Conservation (phyloP, 1,140 invertebrate genomes). For the Drosophila chauvacae region DNA sequence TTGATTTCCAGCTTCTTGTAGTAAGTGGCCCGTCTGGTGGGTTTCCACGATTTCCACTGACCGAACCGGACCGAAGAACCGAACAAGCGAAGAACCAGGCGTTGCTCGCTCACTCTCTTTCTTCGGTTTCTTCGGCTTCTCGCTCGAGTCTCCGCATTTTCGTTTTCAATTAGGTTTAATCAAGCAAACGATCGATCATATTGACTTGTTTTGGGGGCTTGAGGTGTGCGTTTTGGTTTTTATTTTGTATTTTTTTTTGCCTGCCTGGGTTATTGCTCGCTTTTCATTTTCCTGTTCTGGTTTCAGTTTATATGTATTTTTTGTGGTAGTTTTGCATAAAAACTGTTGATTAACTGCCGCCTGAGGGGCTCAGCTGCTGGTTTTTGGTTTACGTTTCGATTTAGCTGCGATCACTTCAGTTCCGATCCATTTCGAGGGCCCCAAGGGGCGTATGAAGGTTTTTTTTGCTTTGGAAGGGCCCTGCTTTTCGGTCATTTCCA, state of each 20-base stretch:
- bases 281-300: constrained; percentile 82
- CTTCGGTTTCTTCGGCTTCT: constrained; percentile 3
- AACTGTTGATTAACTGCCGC: constrained; percentile 76
- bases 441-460: constrained; percentile 64
- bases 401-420: constrained; percentile 32
- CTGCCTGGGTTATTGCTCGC: constrained; percentile 79
- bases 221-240: constrained; percentile 72
- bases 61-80: constrained; percentile 42
- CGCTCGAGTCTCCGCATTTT: constrained; percentile 61
- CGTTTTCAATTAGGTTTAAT: constrained; percentile 83
- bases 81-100: constrained; percentile 26
- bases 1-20: constrained; percentile 81
- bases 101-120: constrained; percentile 9
- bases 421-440: constrained; percentile 34
- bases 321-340: constrained; percentile 72
- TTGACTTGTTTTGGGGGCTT: constrained; percentile 77
- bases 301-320: constrained; percentile 21
- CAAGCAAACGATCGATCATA: constrained; percentile 82
- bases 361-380: constrained; percentile 70
- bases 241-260: constrained; percentile 7
- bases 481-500: constrained; percentile 2
- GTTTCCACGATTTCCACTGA: constrained; percentile 52
- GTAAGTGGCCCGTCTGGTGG: constrained; percentile 54
- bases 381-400: constrained; percentile 31
- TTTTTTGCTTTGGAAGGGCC: constrained; percentile 17